Conservation (phyloP, 2,113 vertebrate genomes). For the Columba janthina region DNA sequence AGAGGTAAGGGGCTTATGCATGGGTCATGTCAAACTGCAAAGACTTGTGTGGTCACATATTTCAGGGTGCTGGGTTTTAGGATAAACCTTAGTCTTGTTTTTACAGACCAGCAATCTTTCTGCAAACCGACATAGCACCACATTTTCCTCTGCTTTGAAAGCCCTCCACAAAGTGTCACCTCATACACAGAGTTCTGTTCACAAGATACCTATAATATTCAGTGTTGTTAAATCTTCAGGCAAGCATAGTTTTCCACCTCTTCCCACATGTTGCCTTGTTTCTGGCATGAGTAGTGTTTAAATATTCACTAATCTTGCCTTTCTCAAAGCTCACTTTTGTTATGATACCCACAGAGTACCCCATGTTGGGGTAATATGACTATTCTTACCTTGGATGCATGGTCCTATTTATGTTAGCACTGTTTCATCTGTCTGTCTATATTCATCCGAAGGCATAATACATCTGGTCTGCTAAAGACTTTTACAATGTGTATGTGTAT, state of each 20-base stretch:
- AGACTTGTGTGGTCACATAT: neutral
- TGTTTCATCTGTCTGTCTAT: neutral
- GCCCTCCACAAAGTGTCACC: neutral
- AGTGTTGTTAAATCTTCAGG: neutral
- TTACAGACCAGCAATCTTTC: neutral
- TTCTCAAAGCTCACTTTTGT: neutral
- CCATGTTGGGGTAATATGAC: neutral
- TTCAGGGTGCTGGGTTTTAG: neutral
- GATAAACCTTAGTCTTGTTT: neutral
- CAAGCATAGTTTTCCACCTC: neutral
- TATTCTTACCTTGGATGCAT: neutral
- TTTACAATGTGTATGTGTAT: neutral
- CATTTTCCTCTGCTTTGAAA: neutral
- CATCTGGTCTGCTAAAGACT: neutral
- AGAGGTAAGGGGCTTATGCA: neutral
- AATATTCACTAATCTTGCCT: neutral
- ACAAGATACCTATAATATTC: neutral
- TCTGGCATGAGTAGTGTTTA: neutral
- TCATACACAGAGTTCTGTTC: neutral
- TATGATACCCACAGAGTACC: neutral
- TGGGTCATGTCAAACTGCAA: neutral
- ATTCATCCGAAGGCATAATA: neutral
- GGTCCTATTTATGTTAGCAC: neutral
- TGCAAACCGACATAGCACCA: neutral
- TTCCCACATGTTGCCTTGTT: neutral